Percentiles rank a stretch among this genome's conserved stretches.
Conservation (phyloP, 2,888 invertebrate species). For the Noctua janthe region DNA sequence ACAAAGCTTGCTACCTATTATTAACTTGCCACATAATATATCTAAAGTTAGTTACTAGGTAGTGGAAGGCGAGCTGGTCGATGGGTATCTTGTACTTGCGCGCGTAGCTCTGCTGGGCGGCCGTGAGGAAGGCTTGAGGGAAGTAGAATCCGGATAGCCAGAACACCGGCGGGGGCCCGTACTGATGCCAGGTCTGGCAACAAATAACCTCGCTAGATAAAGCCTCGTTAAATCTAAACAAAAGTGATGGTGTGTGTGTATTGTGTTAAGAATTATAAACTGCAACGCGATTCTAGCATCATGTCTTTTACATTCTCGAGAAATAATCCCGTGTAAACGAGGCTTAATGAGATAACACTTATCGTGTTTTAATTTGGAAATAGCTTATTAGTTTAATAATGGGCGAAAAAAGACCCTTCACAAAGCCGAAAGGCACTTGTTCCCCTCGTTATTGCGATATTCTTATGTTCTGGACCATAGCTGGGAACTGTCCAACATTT, state of each 20-base stretch:
- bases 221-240: background rate
- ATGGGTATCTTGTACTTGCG: slow-evolving; percentile 97
- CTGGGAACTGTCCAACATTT: background rate
- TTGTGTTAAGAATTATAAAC: background rate
- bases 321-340: background rate
- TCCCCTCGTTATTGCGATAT: background rate
- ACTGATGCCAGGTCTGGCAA: slow-evolving; percentile 94
- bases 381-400: background rate
- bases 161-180: slow-evolving; percentile 95
- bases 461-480: background rate
- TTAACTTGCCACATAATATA: background rate
- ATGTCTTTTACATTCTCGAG: background rate
- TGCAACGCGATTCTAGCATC: background rate
- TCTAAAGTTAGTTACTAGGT: slow-evolving; percentile 90
- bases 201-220: slow-evolving; percentile 5
- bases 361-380: background rate
- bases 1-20: background rate
- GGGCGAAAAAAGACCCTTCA: background rate
- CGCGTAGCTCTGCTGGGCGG: slow-evolving; percentile 97
- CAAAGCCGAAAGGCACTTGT: background rate
- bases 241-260: background rate
- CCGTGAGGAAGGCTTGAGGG: slow-evolving; percentile 98
- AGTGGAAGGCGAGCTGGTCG: slow-evolving; percentile 95
- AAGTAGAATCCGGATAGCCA: slow-evolving; percentile 99
- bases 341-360: background rate